Percentiles rank a stretch among this genome's conserved stretches.
Evolutionary conservation across 2,888 invertebrate species (phyloP).

Genomic region (Cloeon dipterum): DNA sequence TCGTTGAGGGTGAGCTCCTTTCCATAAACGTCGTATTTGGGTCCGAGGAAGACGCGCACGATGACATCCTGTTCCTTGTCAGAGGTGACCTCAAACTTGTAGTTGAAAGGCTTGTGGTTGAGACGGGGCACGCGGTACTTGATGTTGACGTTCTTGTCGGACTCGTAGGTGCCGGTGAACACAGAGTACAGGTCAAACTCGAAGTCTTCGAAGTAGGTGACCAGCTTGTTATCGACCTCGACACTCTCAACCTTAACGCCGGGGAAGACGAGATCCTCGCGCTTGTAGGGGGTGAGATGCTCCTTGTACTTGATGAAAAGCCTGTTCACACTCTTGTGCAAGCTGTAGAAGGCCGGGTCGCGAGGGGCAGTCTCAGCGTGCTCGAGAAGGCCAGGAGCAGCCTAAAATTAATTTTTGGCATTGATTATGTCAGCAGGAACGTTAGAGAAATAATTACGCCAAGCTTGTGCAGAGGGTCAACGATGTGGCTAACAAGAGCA

Average conservation of each 20-base stretch:
- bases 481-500: constrained; percentile 10
- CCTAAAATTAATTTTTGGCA: background rate
- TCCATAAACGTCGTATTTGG: constrained; percentile 35
- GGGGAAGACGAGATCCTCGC: constrained; percentile 20
- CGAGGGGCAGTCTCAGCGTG: constrained; percentile 38
- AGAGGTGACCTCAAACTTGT: constrained; percentile 29
- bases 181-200: constrained; percentile 39
- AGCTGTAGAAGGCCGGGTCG: constrained; percentile 48
- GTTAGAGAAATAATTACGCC: constrained; percentile 8
- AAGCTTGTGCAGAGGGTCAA: constrained; percentile 13
- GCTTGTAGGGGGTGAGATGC: constrained; percentile 33
- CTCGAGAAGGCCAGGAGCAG: constrained; percentile 12
- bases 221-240: constrained; percentile 34
- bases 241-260: constrained; percentile 28
- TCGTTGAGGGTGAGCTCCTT: constrained; percentile 30
- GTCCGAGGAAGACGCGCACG: constrained; percentile 42
- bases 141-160: constrained; percentile 14
- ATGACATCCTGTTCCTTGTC: constrained; percentile 31
- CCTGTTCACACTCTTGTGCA: constrained; percentile 38
- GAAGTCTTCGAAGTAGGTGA: constrained; percentile 45
- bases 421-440: background rate
- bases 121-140: constrained; percentile 40
- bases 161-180: constrained; percentile 20
- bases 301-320: constrained; percentile 36
- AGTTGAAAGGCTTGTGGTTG: constrained; percentile 37